phyloP scores from a whole-genome alignment of 1,140 invertebrate species.

The Brachionus paranguensis region DNA sequence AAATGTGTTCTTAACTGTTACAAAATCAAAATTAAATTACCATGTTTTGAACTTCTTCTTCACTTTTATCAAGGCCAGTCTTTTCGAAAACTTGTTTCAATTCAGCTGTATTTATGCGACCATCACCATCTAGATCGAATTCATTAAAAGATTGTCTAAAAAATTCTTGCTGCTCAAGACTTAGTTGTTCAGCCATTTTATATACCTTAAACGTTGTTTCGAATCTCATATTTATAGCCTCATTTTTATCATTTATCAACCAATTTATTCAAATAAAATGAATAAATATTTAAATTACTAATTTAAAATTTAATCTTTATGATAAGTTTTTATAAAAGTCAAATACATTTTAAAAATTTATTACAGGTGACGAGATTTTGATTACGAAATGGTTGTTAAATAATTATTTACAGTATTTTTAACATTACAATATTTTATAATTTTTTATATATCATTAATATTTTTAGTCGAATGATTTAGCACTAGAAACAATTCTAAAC shows the following conservation, averaged over 20 bases:
- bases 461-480: too few relatives aligned
- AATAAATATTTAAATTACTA: neutral
- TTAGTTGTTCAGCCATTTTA: neutral
- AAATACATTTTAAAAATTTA: neutral
- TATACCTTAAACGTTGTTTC: neutral
- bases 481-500: too few relatives aligned
- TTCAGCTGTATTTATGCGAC: conserved; percentile 40
- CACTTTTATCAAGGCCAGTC: conserved; percentile 40
- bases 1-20: too few relatives aligned
- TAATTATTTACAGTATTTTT: neutral
- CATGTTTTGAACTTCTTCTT: conserved; percentile 42
- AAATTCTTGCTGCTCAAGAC: conserved; percentile 26
- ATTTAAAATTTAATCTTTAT: neutral
- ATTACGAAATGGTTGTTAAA: neutral
- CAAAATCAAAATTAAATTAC: neutral
- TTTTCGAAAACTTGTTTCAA: conserved; percentile 40
- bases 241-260: neutral
- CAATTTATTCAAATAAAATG: neutral
- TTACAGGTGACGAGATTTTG: neutral
- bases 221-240: neutral
- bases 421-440: neutral
- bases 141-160: conserved; percentile 42
- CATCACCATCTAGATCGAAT: conserved; percentile 44
- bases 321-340: neutral
- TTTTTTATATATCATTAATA: neutral